These are phyloP conservation scores for Schizopygopsis malacanthus DNA, from an alignment of 2,797 vertebrate genomes.

Conservation along the genomic window DNA sequence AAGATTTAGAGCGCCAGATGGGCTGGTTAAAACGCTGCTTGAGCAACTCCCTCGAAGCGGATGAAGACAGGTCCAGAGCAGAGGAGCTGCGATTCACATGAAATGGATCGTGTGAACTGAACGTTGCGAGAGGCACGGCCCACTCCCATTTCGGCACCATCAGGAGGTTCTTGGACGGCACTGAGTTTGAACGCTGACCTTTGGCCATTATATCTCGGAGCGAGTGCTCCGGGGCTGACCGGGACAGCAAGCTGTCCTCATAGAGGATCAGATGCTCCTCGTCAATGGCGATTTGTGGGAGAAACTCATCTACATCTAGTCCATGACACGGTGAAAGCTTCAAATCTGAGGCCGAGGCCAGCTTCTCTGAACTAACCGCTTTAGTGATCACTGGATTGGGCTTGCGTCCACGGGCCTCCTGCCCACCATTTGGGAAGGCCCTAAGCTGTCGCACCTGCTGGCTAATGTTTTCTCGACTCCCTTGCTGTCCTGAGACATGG, in stretches of 20 bases:
- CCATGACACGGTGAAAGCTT: conserved; percentile 65
- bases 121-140: background rate
- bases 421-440: conserved; percentile 51
- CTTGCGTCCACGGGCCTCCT: conserved; percentile 50
- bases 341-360: background rate
- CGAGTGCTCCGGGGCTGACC: conserved; percentile 56
- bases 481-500: conserved; percentile 57
- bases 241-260: background rate
- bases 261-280: background rate
- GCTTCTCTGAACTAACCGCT: conserved; percentile 66
- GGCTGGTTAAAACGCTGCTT: background rate
- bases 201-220: background rate
- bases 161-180: background rate
- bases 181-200: conserved; percentile 25
- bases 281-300: conserved; percentile 34
- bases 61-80: conserved; percentile 50
- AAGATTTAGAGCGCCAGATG: conserved; percentile 32
- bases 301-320: conserved; percentile 64
- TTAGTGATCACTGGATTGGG: conserved; percentile 44
- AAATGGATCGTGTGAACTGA: background rate
- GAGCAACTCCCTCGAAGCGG: background rate
- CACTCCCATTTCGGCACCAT: background rate
- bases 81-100: background rate
- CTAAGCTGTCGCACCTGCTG: conserved; percentile 68
- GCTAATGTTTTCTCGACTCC: conserved; percentile 66